Base-by-base conservation (phyloP, 2,888 invertebrate species). In the Tiphia femorata region DNA sequence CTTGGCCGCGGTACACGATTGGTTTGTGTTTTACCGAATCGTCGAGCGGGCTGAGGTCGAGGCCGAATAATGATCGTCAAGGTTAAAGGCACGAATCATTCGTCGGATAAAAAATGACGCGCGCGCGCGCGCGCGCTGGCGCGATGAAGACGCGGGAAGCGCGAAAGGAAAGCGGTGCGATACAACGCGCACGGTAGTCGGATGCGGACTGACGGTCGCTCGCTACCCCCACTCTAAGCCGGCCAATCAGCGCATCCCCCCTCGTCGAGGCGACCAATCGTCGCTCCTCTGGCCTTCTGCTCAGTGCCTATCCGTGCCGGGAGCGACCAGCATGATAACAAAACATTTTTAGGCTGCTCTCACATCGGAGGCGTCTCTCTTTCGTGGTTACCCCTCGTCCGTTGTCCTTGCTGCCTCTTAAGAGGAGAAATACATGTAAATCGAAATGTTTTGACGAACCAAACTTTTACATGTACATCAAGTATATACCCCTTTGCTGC, bases 201-300 rank as follows among this genome's bases (percentile, higher is more conserved):
- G 61, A 73, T 62, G 63, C 64, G 64, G 66, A 77, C 77, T 77
- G 77, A 64, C 64, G 64, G 64, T 57, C 49, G 58, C 47, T 38
- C 42, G 52, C 16, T 59, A 56, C 65, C 61, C 64, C 70, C 69
- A 63, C 70, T 66, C 38, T 1, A 29, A 2, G 3, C 4, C n/a
- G 33, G 35, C 29, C 59, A 62, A 64, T 67, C 67, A 63, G 33
- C 58, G 52, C 37, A 8, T 7, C 50, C 66, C 63, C 58, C 37
- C 43, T 46, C 50, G 19, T n/a, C 38, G 20, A 6, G 23, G 29
- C 66, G 55, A 61, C 69, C 70, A 68, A 68, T 68, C 66, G 49
- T 30, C 50, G 65, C 23, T 50, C 57, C 55, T 54, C 55, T 55
- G 47, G 51, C n/a, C 43, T 27, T 17, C 69, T 53, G 35, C 65